These are phyloP conservation scores for Philereme transversata DNA, from an alignment of 2,888 invertebrate species.

Conservation along the genomic window DNA sequence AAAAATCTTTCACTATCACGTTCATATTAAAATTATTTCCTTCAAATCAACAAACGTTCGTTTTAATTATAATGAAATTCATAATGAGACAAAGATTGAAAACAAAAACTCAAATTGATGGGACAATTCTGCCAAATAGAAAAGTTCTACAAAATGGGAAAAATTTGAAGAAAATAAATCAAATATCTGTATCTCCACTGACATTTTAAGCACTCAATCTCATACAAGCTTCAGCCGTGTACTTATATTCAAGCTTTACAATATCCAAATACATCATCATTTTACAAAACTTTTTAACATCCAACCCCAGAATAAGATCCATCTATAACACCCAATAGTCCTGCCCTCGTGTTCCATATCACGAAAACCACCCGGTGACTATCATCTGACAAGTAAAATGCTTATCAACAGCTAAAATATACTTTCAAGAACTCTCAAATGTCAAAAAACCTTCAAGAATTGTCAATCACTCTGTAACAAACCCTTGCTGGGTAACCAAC, in stretches of 20 bases:
- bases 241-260: constrained; percentile 13
- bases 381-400: no score
- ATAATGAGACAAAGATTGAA: neutral
- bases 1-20: constrained; percentile 5
- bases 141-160: constrained; percentile 1
- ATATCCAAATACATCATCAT: constrained; percentile 14
- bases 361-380: no score
- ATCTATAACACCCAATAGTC: no score
- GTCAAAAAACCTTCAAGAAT: no score
- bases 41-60: neutral
- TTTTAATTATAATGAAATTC: neutral
- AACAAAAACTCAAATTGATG: neutral
- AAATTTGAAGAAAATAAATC: constrained; percentile 14
- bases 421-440: no score
- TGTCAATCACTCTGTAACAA: no score
- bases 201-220: constrained; percentile 14
- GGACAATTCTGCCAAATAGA: constrained; percentile 1
- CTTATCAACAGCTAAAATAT: no score
- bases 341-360: no score
- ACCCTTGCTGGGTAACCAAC: no score
- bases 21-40: constrained; percentile 9
- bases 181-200: constrained; percentile 4
- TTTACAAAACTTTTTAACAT: constrained; percentile 12
- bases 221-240: constrained; percentile 21
- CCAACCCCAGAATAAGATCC: no score